phyloP scores from a whole-genome alignment of 2,888 invertebrate species.

The Liposcelis brunnea region DNA sequence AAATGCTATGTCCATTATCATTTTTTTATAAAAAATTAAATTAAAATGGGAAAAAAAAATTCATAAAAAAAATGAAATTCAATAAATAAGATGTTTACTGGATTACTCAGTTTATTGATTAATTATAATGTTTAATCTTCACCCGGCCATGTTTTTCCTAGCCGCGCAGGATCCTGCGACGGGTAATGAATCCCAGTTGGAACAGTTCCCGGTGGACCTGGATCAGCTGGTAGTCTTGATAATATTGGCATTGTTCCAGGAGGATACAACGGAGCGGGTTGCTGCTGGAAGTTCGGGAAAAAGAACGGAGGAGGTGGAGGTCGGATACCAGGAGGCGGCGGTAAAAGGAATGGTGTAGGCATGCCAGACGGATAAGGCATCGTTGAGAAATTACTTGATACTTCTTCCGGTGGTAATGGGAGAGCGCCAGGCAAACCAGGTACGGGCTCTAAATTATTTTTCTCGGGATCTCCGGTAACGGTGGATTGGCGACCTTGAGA shows the following conservation, averaged over 20 bases:
- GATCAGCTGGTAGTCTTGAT: conserved; percentile 24
- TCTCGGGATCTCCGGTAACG: conserved; percentile 25
- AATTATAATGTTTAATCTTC: conserved; percentile 5
- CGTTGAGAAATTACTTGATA: conserved; percentile 52
- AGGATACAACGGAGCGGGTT: conserved; percentile 17
- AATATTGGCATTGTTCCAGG: conserved; percentile 18
- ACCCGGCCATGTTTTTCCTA: conserved; percentile 45
- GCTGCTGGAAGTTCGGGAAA: conserved; percentile 26
- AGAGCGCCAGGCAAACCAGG: conserved; percentile 59
- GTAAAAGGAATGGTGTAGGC: conserved; percentile 15
- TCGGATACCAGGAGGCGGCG: conserved; percentile 20
- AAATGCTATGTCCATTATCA: too few species aligned
- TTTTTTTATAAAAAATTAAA: too few species aligned
- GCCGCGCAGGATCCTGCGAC: conserved; percentile 87
- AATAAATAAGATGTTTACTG: too few species aligned
- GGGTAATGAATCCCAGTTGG: conserved; percentile 71
- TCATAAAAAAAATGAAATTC: too few species aligned
- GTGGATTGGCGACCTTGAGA: conserved; percentile 61
- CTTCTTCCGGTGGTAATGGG: conserved; percentile 41
- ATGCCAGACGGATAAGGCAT: conserved; percentile 25
- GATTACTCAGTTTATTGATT: too few species aligned
- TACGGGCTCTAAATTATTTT: conserved; percentile 49
- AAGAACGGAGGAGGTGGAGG: conserved; percentile 29
- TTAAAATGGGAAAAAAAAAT: too few species aligned
- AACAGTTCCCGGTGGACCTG: conserved; percentile 31